Percentiles rank a stretch among this genome's conserved stretches.
Evolutionary conservation across 2,113 vertebrate genomes (phyloP).

Genomic region (Reinhardtius hippoglossoides): DNA sequence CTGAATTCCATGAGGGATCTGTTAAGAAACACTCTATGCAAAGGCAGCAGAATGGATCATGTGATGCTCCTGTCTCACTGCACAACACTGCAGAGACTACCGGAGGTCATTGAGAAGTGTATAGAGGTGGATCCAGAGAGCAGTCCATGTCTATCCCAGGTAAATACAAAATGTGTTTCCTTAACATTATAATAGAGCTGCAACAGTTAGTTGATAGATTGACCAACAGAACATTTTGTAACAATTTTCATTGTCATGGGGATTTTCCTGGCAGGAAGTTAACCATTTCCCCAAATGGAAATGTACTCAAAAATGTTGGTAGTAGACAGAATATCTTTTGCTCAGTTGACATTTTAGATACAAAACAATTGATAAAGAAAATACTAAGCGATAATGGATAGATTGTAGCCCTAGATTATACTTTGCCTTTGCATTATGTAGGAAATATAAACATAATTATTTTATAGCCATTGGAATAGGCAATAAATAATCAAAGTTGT

Average conservation of each 20-base stretch:
- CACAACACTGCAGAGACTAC: slow-evolving; percentile 87
- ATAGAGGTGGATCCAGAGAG: slow-evolving; percentile 88
- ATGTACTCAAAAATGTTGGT: not conserved
- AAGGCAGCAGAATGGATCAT: slow-evolving; percentile 84
- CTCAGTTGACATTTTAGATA: not conserved
- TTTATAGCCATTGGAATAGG: not conserved
- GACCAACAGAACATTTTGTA: too few relatives aligned
- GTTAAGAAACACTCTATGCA: slow-evolving; percentile 85
- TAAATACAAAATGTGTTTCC: slow-evolving; percentile 30
- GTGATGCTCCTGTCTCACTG: slow-evolving; percentile 91
- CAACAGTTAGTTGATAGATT: too few relatives aligned
- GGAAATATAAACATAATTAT: not conserved
- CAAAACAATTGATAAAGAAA: not conserved
- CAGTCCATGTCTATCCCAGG: slow-evolving; percentile 72
- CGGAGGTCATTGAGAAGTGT: slow-evolving; percentile 91
- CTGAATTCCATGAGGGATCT: slow-evolving; percentile 89
- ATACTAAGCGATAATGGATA: not conserved
- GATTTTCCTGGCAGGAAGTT: too few relatives aligned
- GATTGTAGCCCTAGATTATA: too few relatives aligned
- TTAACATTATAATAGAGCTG: not conserved
- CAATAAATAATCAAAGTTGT: not conserved
- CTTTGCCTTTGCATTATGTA: not conserved
- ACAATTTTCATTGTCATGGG: too few relatives aligned
- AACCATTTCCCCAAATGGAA: not conserved
- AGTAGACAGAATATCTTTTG: too few relatives aligned